Conservation (phyloP, 2,113 vertebrate genomes). For the Sinocyclocheilus anshuiensis region DNA sequence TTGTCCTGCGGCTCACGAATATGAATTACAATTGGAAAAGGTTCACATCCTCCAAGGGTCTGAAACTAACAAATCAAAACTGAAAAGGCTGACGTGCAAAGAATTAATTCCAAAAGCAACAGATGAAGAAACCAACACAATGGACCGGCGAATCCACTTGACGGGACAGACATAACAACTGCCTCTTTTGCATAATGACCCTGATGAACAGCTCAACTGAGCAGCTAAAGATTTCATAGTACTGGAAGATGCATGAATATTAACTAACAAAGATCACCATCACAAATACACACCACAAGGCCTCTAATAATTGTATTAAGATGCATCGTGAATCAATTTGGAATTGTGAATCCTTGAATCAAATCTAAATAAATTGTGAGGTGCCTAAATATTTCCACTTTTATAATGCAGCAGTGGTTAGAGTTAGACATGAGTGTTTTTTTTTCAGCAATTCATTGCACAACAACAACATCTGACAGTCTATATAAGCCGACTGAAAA, state of each 20-base stretch:
- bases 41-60: background rate
- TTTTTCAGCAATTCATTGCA: no score
- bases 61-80: slow-evolving; percentile 18
- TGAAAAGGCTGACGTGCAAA: slow-evolving; percentile 4
- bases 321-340: no score
- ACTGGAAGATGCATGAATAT: background rate
- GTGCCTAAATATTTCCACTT: no score
- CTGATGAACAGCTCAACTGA: background rate
- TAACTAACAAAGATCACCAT: background rate
- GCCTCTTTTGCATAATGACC: background rate
- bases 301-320: background rate
- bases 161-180: background rate
- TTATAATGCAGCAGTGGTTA: no score
- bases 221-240: background rate
- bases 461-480: no score
- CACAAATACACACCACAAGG: background rate
- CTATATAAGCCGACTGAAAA: no score
- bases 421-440: no score
- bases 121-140: background rate
- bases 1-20: background rate
- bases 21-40: slow-evolving; percentile 12
- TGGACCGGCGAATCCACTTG: background rate
- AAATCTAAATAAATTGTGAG: no score
- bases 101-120: slow-evolving; percentile 9
- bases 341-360: no score